phyloP scores from a whole-genome alignment of 2,888 invertebrate genomes.

The Netelia fuscicornis region DNA sequence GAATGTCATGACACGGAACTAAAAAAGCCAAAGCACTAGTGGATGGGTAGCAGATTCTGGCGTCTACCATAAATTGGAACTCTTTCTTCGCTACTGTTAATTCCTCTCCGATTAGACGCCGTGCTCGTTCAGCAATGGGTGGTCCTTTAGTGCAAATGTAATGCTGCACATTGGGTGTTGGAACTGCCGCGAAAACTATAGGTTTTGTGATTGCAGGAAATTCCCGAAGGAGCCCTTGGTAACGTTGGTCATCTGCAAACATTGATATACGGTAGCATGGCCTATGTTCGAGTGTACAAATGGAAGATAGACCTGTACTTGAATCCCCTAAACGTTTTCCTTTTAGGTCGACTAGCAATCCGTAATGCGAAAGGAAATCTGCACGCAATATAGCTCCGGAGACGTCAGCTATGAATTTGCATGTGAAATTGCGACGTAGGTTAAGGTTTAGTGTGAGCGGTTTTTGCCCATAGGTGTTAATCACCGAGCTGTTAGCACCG shows the following conservation, averaged over 20 bases:
- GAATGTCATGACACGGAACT: constrained; percentile 6
- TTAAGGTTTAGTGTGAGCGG: neutral
- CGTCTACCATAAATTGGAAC: constrained; percentile 70
- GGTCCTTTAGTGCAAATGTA: constrained; percentile 64
- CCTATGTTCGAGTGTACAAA: neutral
- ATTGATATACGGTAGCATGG: neutral
- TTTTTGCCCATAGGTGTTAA: constrained; percentile 13
- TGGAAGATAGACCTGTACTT: neutral
- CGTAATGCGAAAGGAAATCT: constrained; percentile 16
- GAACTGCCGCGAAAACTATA: neutral
- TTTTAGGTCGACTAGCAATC: constrained; percentile 26
- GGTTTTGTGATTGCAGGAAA: neutral
- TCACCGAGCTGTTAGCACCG: constrained; percentile 23
- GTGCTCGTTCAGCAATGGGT: constrained; percentile 61
- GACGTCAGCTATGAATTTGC: constrained; percentile 20
- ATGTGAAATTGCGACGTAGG: neutral
- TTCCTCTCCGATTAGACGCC: constrained; percentile 71
- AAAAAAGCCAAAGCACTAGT: constrained; percentile 68
- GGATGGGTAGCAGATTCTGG: constrained; percentile 74
- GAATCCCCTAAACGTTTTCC: neutral
- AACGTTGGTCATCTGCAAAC: neutral
- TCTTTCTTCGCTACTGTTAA: constrained; percentile 69
- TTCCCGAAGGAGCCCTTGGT: neutral
- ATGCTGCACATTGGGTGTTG: constrained; percentile 27
- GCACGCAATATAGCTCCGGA: constrained; percentile 19